A percentile compares a stretch with the other conserved stretches of the same genome.
Evolutionary conservation across 2,113 vertebrate species (phyloP).

Genomic region (Axis porcinus): DNA sequence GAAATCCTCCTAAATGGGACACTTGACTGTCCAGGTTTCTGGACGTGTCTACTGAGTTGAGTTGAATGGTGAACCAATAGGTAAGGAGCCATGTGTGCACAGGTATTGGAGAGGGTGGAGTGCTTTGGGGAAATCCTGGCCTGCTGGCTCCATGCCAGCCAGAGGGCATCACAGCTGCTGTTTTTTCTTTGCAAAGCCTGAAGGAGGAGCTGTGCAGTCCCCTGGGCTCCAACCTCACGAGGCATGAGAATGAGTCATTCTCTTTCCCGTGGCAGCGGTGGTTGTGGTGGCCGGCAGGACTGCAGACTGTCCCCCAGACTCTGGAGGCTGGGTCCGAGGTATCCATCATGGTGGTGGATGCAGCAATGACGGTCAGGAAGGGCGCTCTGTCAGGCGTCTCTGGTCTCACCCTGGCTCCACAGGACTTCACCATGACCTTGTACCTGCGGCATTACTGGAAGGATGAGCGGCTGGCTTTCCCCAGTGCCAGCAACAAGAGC

Average conservation of each 20-base stretch:
- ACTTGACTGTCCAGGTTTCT: background rate
- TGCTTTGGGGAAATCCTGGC: background rate
- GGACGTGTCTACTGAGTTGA: background rate
- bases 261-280: background rate
- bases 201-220: background rate
- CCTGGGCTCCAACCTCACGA: background rate
- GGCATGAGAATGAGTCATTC: background rate
- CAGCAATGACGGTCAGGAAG: background rate
- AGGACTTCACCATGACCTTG: constrained; percentile 98
- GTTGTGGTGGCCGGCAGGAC: accelerated
- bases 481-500: constrained; percentile 93
- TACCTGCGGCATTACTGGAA: constrained; percentile 98
- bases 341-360: accelerated
- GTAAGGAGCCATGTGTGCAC: background rate
- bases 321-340: background rate
- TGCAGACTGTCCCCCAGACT: background rate
- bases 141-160: background rate
- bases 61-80: background rate
- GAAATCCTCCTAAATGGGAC: background rate
- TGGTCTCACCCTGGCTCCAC: background rate
- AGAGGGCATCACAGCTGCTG: background rate
- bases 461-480: constrained; percentile 92
- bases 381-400: background rate
- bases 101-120: background rate
- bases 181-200: background rate